These are phyloP conservation scores for Lasius platythorax DNA, from an alignment of 2,888 invertebrate species.

Conservation along the genomic window DNA sequence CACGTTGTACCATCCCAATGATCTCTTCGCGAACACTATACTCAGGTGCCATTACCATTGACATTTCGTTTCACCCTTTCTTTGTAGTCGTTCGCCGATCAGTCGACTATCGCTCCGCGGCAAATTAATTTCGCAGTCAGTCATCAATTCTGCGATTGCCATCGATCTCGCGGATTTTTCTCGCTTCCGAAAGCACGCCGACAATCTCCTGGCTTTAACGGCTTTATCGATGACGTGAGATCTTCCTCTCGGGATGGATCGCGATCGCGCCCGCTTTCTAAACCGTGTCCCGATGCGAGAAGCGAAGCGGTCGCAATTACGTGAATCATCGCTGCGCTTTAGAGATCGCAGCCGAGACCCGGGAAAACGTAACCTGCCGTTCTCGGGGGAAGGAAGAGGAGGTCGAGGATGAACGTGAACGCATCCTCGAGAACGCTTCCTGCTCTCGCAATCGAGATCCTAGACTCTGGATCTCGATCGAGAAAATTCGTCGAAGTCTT, in stretches of 20 bases:
- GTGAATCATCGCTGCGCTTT: constrained; percentile 53
- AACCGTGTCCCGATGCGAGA: constrained; percentile 22
- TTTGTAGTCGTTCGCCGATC: background rate
- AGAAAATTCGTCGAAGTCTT: background rate
- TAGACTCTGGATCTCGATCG: background rate
- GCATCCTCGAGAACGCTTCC: constrained; percentile 28
- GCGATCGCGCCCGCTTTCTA: constrained; percentile 57
- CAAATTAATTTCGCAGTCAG: constrained; percentile 23
- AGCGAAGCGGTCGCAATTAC: constrained; percentile 42
- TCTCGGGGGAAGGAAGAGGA: constrained; percentile 3
- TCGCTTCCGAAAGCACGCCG: background rate
- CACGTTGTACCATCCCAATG: background rate
- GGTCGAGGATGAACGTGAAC: constrained; percentile 20
- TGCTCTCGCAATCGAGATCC: constrained; percentile 28
- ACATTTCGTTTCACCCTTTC: constrained; percentile 22
- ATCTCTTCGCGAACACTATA: background rate
- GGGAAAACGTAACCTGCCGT: constrained; percentile 36
- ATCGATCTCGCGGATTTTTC: constrained; percentile 8
- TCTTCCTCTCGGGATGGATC: background rate
- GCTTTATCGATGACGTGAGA: constrained; percentile 20
- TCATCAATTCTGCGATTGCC: background rate
- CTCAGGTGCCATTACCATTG: constrained; percentile 13
- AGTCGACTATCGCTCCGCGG: background rate
- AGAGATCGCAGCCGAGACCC: constrained; percentile 18
- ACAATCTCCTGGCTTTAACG: background rate